Base-by-base conservation (phyloP, 2,113 vertebrate species). In the Podiceps cristatus region DNA sequence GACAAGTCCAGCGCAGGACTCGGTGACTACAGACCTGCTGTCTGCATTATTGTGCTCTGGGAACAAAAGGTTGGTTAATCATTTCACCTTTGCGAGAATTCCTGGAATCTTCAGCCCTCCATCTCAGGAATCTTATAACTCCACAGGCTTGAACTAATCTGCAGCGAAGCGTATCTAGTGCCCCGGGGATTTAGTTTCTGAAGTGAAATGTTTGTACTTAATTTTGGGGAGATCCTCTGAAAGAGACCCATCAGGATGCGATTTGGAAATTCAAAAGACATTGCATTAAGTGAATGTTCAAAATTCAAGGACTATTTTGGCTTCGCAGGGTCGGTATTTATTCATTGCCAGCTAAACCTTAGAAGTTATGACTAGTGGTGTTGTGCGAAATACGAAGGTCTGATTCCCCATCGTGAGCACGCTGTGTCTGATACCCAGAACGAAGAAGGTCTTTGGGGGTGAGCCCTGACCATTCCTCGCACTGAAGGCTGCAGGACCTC, bases 31-130 rank as follows among this genome's bases (percentile, higher is more conserved):
- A 86, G 78, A 73, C 53, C 89, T 74, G 68, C 49, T 59, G 62
- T 45, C 68, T 49, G 87, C 86, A 22, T 68, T 79, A 50, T 55
- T 53, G 85, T 86, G 88, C 58, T 90, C 59, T 29, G 53, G 53
- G 49, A 96, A 94, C 94, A 96, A 91, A 90, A 94, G 81, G 5
- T 44, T 78, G 60, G 71, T 94, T 92, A 93, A 92, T 97, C 91
- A 96, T 97, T 97, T 97, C 97, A 98, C 95, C 92, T 97, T 79
- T 49, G 94, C 83, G 95, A 95, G 97, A 98, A 97, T 97, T 96
- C 96, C 77, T 96, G 96, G 97, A 97, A 98, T 98, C 95, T 96
- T 90, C 91, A 96, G 94, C 83, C 3, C 83, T 97, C 82, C 59
- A 11, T 49, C 89, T 95, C 88, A 95, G 97, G 96, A 98, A 97